Conservation (phyloP, 2,113 vertebrate species). For the Daboia siamensis region DNA sequence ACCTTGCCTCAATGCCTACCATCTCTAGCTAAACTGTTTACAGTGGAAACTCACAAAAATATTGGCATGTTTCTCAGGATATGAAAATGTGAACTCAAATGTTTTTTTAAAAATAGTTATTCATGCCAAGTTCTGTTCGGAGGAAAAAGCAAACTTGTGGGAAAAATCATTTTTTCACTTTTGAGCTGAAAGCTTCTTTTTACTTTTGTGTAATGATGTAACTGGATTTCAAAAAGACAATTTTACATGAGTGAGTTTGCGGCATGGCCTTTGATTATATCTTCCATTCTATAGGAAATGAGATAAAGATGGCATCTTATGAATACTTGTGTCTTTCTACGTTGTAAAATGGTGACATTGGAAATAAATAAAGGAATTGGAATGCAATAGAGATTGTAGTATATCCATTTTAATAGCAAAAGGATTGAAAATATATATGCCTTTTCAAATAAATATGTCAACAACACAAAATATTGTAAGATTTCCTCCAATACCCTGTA, state of each 20-base stretch:
- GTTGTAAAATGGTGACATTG: background rate
- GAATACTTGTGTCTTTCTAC: background rate
- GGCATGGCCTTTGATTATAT: background rate
- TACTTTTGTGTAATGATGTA: background rate
- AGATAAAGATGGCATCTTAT: background rate
- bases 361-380: conserved; percentile 10
- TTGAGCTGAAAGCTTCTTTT: background rate
- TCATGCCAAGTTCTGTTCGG: background rate
- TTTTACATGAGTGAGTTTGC: background rate
- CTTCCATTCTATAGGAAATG: background rate
- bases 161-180: background rate
- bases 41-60: conserved; percentile 57
- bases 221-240: background rate
- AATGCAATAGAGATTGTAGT: fast-evolving
- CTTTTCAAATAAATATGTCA: background rate
- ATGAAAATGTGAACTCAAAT: conserved; percentile 58
- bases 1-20: background rate
- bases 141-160: background rate
- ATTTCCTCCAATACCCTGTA: background rate
- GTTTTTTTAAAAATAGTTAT: conserved; percentile 45
- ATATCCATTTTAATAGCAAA: background rate
- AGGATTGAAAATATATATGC: background rate
- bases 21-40: conserved; percentile 48
- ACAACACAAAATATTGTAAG: background rate
- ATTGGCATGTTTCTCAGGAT: conserved; percentile 64